These are phyloP conservation scores for Enteromius treurensis DNA, from an alignment of 2,797 vertebrate genomes.

Conservation along the genomic window DNA sequence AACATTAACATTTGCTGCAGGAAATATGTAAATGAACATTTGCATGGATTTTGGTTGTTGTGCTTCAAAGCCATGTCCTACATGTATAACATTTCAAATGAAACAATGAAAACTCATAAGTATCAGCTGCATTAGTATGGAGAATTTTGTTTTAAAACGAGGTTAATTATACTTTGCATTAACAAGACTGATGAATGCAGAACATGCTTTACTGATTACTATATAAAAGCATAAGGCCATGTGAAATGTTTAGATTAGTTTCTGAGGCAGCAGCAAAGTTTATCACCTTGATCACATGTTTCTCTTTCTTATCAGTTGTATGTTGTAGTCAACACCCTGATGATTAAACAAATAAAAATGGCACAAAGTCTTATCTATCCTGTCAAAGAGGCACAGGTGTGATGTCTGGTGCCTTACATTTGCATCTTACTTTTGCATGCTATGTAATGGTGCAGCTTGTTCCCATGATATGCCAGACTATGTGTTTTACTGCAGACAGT, in stretches of 20 bases:
- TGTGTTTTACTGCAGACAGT: background rate
- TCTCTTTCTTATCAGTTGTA: conserved; percentile 15
- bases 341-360: background rate
- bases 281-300: background rate
- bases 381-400: background rate
- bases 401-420: conserved; percentile 4
- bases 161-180: too few relatives aligned
- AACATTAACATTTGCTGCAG: background rate
- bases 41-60: conserved; percentile 26
- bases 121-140: background rate
- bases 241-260: conserved; percentile 1
- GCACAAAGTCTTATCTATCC: background rate
- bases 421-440: conserved; percentile 7
- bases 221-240: background rate
- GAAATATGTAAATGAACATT: conserved; percentile 32
- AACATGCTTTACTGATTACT: background rate
- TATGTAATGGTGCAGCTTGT: background rate
- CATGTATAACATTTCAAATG: background rate
- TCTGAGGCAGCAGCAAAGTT: background rate
- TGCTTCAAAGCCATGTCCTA: background rate
- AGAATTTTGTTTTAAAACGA: background rate
- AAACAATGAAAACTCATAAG: too few relatives aligned
- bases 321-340: background rate
- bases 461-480: background rate
- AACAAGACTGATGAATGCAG: background rate